Evolutionary conservation across 2,113 vertebrate species (phyloP), one percentile per base, ranked within the genome.

Genomic region (Chaetorhynchus papuensis): DNA sequence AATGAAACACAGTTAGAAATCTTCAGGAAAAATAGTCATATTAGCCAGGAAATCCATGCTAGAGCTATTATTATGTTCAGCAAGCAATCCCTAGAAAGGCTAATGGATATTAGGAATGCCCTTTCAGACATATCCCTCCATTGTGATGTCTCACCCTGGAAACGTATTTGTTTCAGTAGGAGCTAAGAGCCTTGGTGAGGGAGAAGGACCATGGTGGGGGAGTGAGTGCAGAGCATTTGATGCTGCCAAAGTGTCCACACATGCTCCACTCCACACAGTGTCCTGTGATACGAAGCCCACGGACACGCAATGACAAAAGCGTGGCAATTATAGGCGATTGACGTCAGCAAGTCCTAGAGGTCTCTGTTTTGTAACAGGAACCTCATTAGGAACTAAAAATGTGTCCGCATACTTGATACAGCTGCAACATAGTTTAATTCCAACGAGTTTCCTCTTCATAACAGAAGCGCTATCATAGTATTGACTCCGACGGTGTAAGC

Each of bases 321-420:
- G 19, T 0, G 1, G 77, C 70, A 79, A 86, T 89, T 87, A 81
- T 6, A 89, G n/a, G 49, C 30, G 4, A 93, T 72, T 93, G 87
- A 96, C 35, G 28, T 96, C 93, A 96, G 69, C 45, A 27, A 82
- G 79, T 87, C 80, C 76, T 88, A 77, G 64, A 92, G 80, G 69
- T 60, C 65, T 87, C 94, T 86, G 69, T 81, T 96, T 94, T 89
- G 80, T 71, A 90, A 93, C 92, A 94, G 71, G 90, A 95, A 94
- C 57, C 86, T 87, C 80, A 83, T 90, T 92, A 89, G 86, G 37
- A 41, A 28, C 65, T 92, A 93, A 92, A 96, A 96, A 84, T 78
- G 69, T 65, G 76, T 87, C 86, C 3, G 0, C 86, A 81, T 92
- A 87, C 85, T 89, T 94, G 68, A 81, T 92, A 93, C 90, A 97